Evolutionary conservation across 2,113 vertebrate genomes (phyloP).

Genomic region (Alosa alosa): DNA sequence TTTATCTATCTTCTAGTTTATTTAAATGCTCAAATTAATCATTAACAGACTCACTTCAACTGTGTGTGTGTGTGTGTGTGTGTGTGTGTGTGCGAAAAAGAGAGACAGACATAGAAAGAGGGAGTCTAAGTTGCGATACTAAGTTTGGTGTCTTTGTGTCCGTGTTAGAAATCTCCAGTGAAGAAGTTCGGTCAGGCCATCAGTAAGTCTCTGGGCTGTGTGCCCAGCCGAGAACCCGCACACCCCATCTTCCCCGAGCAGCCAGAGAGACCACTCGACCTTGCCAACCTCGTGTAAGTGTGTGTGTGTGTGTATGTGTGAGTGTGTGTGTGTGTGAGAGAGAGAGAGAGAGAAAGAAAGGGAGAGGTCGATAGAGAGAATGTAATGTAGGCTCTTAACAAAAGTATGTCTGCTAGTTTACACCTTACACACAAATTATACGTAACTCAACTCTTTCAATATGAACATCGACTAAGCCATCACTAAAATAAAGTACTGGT

Average conservation of each 20-base stretch:
- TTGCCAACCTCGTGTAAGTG: slow-evolving; percentile 87
- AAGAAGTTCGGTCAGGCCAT: slow-evolving; percentile 92
- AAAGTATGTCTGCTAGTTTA: neutral
- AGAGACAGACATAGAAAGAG: no score
- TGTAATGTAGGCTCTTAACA: neutral
- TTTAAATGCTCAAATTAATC: neutral
- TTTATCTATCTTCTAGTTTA: no score
- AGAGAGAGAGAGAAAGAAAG: neutral
- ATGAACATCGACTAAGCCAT: no score
- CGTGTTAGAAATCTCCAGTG: slow-evolving; percentile 85
- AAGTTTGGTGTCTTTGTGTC: neutral
- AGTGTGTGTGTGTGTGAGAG: neutral
- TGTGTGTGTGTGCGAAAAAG: slow-evolving; percentile 6
- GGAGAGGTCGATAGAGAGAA: neutral
- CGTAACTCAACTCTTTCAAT: no score
- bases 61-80: slow-evolving; percentile 19
- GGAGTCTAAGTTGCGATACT: neutral
- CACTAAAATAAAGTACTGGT: no score
- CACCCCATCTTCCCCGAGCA: slow-evolving; percentile 90
- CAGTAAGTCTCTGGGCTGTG: slow-evolving; percentile 89
- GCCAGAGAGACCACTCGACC: slow-evolving; percentile 87
- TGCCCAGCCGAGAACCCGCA: slow-evolving; percentile 81
- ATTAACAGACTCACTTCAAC: neutral
- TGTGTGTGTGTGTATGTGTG: slow-evolving; percentile 25
- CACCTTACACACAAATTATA: neutral